These are phyloP conservation scores for Chironomus tentans DNA, from an alignment of 2,888 invertebrate species.

Conservation along the genomic window DNA sequence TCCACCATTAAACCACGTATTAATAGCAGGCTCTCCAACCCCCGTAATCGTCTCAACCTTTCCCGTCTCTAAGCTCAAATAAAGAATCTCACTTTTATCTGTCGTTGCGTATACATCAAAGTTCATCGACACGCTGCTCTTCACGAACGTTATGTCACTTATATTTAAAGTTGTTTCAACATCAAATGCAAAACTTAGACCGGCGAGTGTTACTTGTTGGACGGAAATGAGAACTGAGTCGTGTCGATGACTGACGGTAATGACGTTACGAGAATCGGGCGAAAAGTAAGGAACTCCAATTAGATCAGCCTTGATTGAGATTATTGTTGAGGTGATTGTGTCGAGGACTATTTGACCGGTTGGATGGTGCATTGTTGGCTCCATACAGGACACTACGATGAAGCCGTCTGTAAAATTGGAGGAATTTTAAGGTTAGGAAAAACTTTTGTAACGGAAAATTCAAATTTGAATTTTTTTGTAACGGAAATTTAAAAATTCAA, in stretches of 20 bases:
- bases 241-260: constrained; percentile 53
- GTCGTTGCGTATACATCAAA: constrained; percentile 64
- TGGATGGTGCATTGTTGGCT: constrained; percentile 52
- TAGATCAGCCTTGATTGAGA: constrained; percentile 52
- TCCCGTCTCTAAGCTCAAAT: constrained; percentile 59
- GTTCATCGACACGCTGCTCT: constrained; percentile 59
- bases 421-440: not conserved
- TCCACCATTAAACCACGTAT: constrained; percentile 21
- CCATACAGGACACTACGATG: constrained; percentile 60
- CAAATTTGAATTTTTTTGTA: too few species aligned
- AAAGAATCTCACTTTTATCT: constrained; percentile 62
- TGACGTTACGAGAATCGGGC: constrained; percentile 59
- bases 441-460: not conserved
- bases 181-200: constrained; percentile 60
- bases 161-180: constrained; percentile 65
- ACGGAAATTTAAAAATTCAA: too few species aligned
- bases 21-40: constrained; percentile 10
- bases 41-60: constrained; percentile 30
- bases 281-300: constrained; percentile 58
- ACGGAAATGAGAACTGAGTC: constrained; percentile 50
- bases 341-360: constrained; percentile 60
- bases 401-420: constrained; percentile 51
- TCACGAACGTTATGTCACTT: constrained; percentile 62
- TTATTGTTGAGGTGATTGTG: constrained; percentile 61
- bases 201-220: constrained; percentile 53